Evolutionary conservation across 2,113 vertebrate genomes (phyloP).

Genomic region (Ceuthmochares aereus): DNA sequence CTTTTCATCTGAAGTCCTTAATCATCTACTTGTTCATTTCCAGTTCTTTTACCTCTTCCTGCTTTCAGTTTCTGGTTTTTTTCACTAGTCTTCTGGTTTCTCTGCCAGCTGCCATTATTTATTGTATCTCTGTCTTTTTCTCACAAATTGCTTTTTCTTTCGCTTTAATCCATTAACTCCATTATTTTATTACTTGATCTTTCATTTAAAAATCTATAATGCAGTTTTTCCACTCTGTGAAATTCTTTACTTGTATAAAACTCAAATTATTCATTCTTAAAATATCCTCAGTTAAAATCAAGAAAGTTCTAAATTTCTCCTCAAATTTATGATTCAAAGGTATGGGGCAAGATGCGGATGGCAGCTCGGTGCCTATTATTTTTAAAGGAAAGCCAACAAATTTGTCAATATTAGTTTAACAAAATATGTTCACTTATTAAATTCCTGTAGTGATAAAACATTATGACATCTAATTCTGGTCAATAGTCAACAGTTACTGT

Average conservation of each 20-base stretch:
- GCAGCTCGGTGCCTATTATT: background rate
- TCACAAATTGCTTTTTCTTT: background rate
- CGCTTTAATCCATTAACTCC: background rate
- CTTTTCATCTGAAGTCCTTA: background rate
- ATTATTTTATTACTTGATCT: background rate
- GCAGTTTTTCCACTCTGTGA: background rate
- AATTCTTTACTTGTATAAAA: background rate
- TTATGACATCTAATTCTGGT: background rate
- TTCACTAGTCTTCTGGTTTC: background rate
- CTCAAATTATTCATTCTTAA: background rate
- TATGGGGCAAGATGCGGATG: too few relatives aligned
- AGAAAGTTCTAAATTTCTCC: background rate
- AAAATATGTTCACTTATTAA: background rate
- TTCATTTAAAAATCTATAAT: background rate
- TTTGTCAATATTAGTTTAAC: background rate
- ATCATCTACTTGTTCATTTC: background rate
- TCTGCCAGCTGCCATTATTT: background rate
- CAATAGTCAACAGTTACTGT: background rate
- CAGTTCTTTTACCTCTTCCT: background rate
- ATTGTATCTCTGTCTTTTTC: background rate
- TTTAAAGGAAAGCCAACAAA: background rate
- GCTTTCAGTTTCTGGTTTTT: background rate
- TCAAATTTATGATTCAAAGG: background rate
- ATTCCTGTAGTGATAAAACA: background rate
- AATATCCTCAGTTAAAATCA: rapidly evolving